These are phyloP conservation scores for Malurus leucopterus DNA, from an alignment of 2,797 vertebrate species.

Conservation along the genomic window DNA sequence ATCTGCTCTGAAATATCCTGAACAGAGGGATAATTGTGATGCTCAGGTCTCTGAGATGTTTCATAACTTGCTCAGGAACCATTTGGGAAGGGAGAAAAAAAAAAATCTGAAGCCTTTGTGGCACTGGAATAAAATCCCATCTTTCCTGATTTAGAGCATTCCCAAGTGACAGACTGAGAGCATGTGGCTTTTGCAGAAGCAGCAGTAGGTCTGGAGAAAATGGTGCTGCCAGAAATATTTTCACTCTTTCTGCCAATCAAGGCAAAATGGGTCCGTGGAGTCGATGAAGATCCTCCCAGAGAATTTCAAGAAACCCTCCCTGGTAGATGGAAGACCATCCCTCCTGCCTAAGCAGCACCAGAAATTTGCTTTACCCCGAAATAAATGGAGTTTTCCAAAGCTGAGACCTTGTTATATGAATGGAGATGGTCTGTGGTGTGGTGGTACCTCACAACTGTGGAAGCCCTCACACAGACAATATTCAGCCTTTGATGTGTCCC, in stretches of 20 bases:
- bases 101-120: background rate
- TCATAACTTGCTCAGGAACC: background rate
- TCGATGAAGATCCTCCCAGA: background rate
- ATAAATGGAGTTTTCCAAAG: background rate
- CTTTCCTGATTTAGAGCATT: background rate
- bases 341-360: background rate
- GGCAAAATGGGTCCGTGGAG: background rate
- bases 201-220: background rate
- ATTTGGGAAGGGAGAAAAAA: fast-evolving
- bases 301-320: background rate
- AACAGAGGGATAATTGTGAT: background rate
- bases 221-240: fast-evolving
- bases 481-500: background rate
- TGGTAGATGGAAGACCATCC: fast-evolving
- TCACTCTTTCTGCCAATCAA: background rate
- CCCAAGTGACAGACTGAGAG: background rate
- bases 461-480: background rate
- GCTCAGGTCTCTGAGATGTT: background rate
- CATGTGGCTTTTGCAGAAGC: background rate
- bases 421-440: background rate
- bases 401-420: background rate
- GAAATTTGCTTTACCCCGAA: background rate
- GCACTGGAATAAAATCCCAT: background rate
- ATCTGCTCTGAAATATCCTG: background rate
- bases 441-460: background rate